These are phyloP conservation scores for Sinella curviseta DNA, from an alignment of 1,140 invertebrate genomes.

Conservation along the genomic window DNA sequence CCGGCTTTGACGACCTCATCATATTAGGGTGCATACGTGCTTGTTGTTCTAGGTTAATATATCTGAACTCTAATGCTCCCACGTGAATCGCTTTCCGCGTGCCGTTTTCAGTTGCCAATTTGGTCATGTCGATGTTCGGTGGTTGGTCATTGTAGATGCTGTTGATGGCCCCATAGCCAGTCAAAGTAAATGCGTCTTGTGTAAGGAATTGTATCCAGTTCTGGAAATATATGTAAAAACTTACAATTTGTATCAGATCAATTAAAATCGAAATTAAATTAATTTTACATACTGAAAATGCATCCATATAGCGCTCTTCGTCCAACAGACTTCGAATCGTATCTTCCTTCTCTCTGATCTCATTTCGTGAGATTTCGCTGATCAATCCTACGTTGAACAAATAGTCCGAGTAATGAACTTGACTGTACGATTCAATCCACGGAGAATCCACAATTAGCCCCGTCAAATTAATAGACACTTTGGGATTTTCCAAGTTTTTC, in stretches of 20 bases:
- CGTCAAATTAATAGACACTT: background rate
- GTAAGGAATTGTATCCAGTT: background rate
- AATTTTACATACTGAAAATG: background rate
- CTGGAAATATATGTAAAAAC: background rate
- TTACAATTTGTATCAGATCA: background rate
- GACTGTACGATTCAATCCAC: background rate
- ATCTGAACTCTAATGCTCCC: background rate
- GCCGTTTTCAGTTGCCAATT: background rate
- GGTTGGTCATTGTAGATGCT: background rate
- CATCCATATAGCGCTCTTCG: background rate
- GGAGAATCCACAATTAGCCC: slow-evolving; percentile 12
- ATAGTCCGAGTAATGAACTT: background rate
- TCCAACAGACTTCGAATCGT: background rate
- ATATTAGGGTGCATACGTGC: background rate
- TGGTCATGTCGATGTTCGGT: background rate
- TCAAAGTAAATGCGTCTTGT: background rate
- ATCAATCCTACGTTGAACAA: background rate
- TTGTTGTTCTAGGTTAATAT: background rate
- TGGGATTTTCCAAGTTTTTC: background rate
- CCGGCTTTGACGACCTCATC: background rate
- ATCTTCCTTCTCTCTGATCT: background rate
- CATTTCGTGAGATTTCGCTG: background rate
- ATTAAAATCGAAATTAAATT: no score
- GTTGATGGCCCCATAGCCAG: background rate
- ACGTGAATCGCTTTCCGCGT: background rate